Evolutionary conservation across 2,888 invertebrate genomes (phyloP).

Genomic region (Oxyteleia sp.): DNA sequence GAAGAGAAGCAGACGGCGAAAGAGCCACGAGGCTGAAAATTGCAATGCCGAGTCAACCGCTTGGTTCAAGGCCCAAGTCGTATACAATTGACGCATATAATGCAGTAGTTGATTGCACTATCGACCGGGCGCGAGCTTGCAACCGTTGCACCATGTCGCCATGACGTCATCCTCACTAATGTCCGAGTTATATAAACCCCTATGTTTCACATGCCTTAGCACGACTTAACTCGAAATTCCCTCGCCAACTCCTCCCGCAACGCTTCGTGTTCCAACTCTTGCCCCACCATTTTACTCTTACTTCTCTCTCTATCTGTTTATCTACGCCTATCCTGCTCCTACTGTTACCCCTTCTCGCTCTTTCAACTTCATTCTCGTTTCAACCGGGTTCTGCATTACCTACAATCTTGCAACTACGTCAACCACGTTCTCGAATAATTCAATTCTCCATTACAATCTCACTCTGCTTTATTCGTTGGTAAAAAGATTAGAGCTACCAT

Average conservation of each 20-base stretch:
- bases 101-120: constrained; percentile 73
- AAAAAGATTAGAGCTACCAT: background rate
- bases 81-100: constrained; percentile 76
- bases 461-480: background rate
- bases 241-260: constrained; percentile 57
- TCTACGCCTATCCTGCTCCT: no score
- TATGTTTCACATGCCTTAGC: constrained; percentile 77
- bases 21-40: constrained; percentile 77
- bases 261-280: constrained; percentile 45
- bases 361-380: constrained; percentile 22
- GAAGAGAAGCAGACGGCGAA: constrained; percentile 55
- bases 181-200: constrained; percentile 85
- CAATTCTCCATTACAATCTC: background rate
- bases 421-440: background rate
- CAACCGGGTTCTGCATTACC: constrained; percentile 42
- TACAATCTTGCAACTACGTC: constrained; percentile 17
- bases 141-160: constrained; percentile 77
- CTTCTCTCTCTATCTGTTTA: constrained; percentile 34
- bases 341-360: background rate
- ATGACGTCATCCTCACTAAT: constrained; percentile 84
- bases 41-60: constrained; percentile 79
- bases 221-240: constrained; percentile 65
- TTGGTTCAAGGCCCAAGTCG: constrained; percentile 82
- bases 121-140: constrained; percentile 72
- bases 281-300: constrained; percentile 55